These are phyloP conservation scores for Zaprionus lachaisei DNA, from an alignment of 1,140 invertebrate species.

Conservation along the genomic window DNA sequence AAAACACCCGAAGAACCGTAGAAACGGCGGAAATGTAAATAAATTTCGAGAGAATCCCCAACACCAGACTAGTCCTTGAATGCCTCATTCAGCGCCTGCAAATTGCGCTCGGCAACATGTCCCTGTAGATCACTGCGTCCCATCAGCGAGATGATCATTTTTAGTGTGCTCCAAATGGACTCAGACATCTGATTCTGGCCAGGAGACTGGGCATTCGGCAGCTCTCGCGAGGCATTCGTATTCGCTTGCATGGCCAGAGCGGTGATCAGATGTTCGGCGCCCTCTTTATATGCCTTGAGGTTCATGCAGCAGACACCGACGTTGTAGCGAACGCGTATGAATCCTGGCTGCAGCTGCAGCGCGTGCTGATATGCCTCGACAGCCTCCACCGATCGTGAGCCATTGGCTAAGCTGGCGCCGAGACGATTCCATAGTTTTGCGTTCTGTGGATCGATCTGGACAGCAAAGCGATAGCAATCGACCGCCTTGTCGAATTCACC, in stretches of 20 bases:
- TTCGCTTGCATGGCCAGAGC: conserved; percentile 96
- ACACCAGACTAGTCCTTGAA: conserved; percentile 68
- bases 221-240: conserved; percentile 87
- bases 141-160: conserved; percentile 95
- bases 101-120: conserved; percentile 66
- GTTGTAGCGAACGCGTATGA: conserved; percentile 98
- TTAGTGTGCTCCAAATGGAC: conserved; percentile 97
- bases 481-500: conserved; percentile 98
- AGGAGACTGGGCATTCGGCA: conserved; percentile 79
- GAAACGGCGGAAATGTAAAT: conserved; percentile 26
- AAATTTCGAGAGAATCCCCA: conserved; percentile 19
- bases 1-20: conserved; percentile 9
- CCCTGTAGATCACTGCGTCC: conserved; percentile 90
- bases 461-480: conserved; percentile 96
- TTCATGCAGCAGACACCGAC: conserved; percentile 99
- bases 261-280: conserved; percentile 96
- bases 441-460: conserved; percentile 94
- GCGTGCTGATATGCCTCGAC: conserved; percentile 97
- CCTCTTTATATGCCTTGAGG: conserved; percentile 96
- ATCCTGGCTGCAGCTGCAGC: conserved; percentile 96
- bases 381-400: conserved; percentile 96
- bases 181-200: conserved; percentile 92
- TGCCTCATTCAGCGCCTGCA: conserved; percentile 71
- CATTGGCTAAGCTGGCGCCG: conserved; percentile 98
- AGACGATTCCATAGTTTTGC: conserved; percentile 98